Evolutionary conservation across 1,140 invertebrate species (phyloP).

Genomic region (Goniozus legneri): DNA sequence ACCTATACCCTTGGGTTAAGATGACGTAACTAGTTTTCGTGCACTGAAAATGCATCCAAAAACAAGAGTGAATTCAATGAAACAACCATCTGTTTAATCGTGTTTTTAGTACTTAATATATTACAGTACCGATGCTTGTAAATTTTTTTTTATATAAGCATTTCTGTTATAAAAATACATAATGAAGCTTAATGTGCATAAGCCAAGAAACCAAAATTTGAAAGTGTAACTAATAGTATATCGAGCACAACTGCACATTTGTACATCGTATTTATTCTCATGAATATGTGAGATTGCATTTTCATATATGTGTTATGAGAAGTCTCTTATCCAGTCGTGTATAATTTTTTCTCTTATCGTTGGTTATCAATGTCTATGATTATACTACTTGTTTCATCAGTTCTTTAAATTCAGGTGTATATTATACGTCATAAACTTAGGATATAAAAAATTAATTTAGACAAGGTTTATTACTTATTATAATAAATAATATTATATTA

Average conservation of each 20-base stretch:
- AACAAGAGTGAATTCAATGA: too few relatives aligned
- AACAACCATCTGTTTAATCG: constrained; percentile 12
- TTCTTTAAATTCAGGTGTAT: too few relatives aligned
- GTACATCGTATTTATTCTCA: constrained; percentile 17
- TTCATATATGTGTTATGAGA: constrained; percentile 22
- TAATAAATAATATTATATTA: constrained; percentile 9
- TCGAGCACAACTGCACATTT: constrained; percentile 19
- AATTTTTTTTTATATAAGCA: constrained; percentile 32
- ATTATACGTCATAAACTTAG: constrained; percentile 27
- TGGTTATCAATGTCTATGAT: constrained; percentile 5
- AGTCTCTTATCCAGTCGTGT: constrained; percentile 6
- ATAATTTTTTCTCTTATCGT: constrained; percentile 10
- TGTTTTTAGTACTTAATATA: constrained; percentile 34
- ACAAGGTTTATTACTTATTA: constrained; percentile 11
- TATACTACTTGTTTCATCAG: background rate
- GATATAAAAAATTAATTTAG: constrained; percentile 30
- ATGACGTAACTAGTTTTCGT: too few relatives aligned
- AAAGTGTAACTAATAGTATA: constrained; percentile 37
- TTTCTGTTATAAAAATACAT: constrained; percentile 50
- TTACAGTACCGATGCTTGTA: constrained; percentile 36
- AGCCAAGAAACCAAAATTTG: constrained; percentile 37
- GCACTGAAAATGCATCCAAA: too few relatives aligned
- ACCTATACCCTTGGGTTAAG: too few relatives aligned
- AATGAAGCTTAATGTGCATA: constrained; percentile 47
- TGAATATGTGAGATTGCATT: constrained; percentile 14